phyloP scores from a whole-genome alignment of 2,113 vertebrate genomes.

The Panthera tigris region DNA sequence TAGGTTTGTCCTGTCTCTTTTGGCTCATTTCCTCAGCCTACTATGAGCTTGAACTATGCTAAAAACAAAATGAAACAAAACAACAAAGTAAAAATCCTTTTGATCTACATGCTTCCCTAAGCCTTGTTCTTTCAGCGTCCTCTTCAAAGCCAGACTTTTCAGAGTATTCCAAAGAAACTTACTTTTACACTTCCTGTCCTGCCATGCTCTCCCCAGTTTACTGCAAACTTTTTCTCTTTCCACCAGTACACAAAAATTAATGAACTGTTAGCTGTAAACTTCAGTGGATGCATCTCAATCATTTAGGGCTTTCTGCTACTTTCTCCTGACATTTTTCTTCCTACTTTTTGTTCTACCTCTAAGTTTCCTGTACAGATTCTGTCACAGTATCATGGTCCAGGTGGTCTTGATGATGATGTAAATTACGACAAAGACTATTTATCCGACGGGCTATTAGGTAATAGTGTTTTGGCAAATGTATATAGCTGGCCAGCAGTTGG shows the following conservation, averaged over 20 bases:
- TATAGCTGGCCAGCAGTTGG: neutral
- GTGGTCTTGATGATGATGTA: neutral
- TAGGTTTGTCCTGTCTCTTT: neutral
- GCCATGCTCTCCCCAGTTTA: neutral
- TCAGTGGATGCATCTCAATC: neutral
- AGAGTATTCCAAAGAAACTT: neutral
- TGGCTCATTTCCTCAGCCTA: neutral
- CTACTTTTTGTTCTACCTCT: neutral
- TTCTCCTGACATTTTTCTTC: neutral
- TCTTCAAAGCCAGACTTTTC: constrained; percentile 4
- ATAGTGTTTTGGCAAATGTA: neutral
- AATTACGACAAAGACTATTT: neutral
- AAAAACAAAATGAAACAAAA: constrained; percentile 16
- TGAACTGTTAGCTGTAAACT: neutral
- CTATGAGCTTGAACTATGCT: neutral
- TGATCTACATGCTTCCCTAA: neutral
- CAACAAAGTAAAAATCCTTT: neutral
- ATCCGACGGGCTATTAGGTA: neutral
- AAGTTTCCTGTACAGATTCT: neutral
- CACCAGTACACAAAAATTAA: neutral
- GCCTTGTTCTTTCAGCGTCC: neutral
- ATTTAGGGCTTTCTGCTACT: neutral
- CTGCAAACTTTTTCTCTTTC: neutral
- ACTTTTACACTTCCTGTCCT: neutral
- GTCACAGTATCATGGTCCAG: neutral